These are phyloP conservation scores for Trididemnum clinides DNA, from an alignment of 23 tunicate genomes.

Conservation along the genomic window DNA sequence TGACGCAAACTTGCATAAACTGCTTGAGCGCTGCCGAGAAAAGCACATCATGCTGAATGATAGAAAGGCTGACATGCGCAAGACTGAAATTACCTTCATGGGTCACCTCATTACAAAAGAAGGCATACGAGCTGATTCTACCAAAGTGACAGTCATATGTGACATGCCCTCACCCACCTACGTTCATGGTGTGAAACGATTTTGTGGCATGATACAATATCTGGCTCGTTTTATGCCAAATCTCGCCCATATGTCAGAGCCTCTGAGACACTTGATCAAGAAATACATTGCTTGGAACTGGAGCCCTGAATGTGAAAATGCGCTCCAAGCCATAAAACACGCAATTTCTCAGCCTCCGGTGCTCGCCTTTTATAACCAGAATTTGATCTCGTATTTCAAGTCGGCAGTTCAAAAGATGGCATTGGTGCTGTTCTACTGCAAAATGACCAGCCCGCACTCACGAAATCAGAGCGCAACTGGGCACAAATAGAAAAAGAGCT, in stretches of 20 bases:
- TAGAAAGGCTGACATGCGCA: too few species aligned
- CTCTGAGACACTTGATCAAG: neutral
- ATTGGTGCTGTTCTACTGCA: conserved; percentile 26
- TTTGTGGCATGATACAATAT: conserved; percentile 14
- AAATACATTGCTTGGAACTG: conserved; percentile 8
- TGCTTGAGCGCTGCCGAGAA: too few species aligned
- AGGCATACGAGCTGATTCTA: conserved; percentile 4
- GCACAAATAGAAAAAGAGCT: conserved; percentile 43
- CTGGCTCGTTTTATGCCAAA: conserved; percentile 25
- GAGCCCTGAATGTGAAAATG: conserved; percentile 20
- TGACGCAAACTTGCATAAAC: too few species aligned
- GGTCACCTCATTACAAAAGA: conserved; percentile 21
- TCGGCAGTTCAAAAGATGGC: conserved; percentile 24
- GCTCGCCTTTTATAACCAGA: neutral
- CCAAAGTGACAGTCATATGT: neutral
- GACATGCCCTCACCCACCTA: conserved; percentile 1
- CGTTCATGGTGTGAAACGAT: neutral
- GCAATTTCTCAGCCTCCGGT: neutral
- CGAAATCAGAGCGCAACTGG: conserved; percentile 21
- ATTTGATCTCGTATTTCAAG: neutral
- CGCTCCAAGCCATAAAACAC: neutral
- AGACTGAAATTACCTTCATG: too few species aligned
- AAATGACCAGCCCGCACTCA: conserved; percentile 12
- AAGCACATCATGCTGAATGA: too few species aligned
- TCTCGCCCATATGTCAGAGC: neutral